These are phyloP conservation scores for Xyliphius kryptos DNA, from an alignment of 2,113 vertebrate species.

Conservation along the genomic window DNA sequence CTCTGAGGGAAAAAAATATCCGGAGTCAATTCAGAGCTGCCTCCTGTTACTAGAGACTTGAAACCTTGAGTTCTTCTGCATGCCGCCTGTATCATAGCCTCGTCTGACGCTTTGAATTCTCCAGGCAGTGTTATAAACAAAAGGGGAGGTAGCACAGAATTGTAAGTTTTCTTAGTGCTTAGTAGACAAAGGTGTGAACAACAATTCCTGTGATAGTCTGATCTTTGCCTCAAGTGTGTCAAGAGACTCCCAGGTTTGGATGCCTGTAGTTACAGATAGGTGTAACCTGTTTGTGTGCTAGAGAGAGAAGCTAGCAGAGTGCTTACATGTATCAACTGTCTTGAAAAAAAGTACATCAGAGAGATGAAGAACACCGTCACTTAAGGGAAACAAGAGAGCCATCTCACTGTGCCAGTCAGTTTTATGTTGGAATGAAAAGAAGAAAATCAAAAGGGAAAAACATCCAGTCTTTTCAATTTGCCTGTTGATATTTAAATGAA, in stretches of 20 bases:
- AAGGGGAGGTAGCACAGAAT: constrained; percentile 21
- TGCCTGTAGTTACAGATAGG: constrained; percentile 11
- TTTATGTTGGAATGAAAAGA: too few relatives aligned
- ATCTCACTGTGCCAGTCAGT: too few relatives aligned
- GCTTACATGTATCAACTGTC: too few relatives aligned
- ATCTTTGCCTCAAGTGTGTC: constrained; percentile 24
- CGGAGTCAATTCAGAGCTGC: background rate
- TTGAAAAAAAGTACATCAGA: too few relatives aligned
- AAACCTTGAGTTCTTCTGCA: background rate
- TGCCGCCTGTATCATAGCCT: background rate
- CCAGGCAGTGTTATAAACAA: background rate
- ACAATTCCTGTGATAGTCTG: constrained; percentile 34
- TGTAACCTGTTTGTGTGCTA: too few relatives aligned
- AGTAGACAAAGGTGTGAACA: background rate
- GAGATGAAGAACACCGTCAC: too few relatives aligned
- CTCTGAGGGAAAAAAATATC: background rate
- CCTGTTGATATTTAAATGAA: too few relatives aligned
- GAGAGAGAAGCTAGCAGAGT: too few relatives aligned
- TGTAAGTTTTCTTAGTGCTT: background rate
- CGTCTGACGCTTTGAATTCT: constrained; percentile 2
- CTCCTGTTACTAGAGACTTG: background rate
- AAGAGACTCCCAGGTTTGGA: constrained; percentile 8
- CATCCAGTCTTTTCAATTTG: too few relatives aligned
- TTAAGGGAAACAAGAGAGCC: too few relatives aligned
- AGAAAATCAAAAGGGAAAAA: too few relatives aligned